A percentile compares a stretch with the other conserved stretches of the same genome.
These are phyloP conservation scores for Anadara kagoshimensis DNA, from an alignment of 1,140 invertebrate species.

Conservation along the genomic window DNA sequence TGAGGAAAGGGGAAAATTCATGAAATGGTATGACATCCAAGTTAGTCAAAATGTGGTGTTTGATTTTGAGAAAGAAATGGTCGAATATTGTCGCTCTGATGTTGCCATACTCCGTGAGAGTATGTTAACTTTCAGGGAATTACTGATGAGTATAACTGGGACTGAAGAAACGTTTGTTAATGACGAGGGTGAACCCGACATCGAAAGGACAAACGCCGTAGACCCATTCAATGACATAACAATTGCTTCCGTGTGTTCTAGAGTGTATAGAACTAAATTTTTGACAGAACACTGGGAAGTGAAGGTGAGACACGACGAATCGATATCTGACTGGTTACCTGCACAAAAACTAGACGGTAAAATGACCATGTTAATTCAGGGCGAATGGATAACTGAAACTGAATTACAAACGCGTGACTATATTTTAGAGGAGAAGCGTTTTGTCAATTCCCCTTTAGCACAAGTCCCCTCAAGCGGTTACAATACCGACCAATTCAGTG, in stretches of 20 bases:
- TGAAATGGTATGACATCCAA: constrained; percentile 31
- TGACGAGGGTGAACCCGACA: constrained; percentile 19
- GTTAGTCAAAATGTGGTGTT: neutral
- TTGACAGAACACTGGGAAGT: constrained; percentile 19
- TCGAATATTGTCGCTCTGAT: constrained; percentile 11
- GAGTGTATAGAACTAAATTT: constrained; percentile 16
- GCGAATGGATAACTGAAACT: neutral
- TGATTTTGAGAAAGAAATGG: neutral
- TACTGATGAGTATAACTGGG: constrained; percentile 7
- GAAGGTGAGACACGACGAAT: constrained; percentile 11
- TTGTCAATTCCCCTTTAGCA: constrained; percentile 21
- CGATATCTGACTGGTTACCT: constrained; percentile 11
- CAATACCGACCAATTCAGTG: constrained; percentile 20
- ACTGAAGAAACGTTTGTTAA: neutral
- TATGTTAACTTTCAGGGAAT: neutral
- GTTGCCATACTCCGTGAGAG: constrained; percentile 2
- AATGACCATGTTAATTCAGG: constrained; percentile 4
- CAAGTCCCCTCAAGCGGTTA: constrained; percentile 29
- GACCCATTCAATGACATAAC: constrained; percentile 14
- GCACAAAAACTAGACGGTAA: constrained; percentile 17
- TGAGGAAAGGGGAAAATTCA: constrained; percentile 9
- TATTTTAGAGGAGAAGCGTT: constrained; percentile 12
- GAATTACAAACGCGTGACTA: constrained; percentile 14
- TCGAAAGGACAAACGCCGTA: neutral
- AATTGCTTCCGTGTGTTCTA: constrained; percentile 8